Evolutionary conservation across 2,113 vertebrate species (phyloP), one percentile per base, ranked within the genome.

Genomic region (Tachysurus fulvidraco): DNA sequence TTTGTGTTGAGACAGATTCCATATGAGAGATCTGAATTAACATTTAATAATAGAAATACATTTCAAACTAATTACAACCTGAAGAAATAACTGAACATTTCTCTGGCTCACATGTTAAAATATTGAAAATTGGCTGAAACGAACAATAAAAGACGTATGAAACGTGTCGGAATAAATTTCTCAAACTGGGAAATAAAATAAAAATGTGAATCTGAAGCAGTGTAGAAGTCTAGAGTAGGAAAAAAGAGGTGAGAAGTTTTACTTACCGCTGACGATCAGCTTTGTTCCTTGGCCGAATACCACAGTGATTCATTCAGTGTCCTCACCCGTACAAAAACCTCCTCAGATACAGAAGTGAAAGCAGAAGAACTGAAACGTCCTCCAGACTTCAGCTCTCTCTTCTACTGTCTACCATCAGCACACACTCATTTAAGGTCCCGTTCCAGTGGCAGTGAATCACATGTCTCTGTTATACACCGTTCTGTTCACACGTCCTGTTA

Each of bases 251-350:
- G 46, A 55, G 83, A 17, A 85, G 86, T 86, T 62, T 83, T 16
- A 91, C 94, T 93, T 90, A 94, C 93, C 84, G n/a, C 82, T 90
- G 0, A 93, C 91, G 77, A 86, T 89, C 85, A 93, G 90, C 89
- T 93, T 93, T 84, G 93, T 93, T 57, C 93, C 93, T 92, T 89
- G 91, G 88, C 92, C 93, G 81, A 95, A 94, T 94, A 94, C 93
- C 94, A 94, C 93, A 93, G 92, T 93, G 91, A 89, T 91, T 91
- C 88, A 93, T 89, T 89, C 93, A 82, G 89, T 89, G 86, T 77
- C 88, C 88, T 90, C 60, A 83, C 88, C 44, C 50, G 89, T 93
- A 93, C 93, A 94, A 93, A 93, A 94, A 94, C 91, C 90, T 93
- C 90, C 89, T 84, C 78, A 89, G 88, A 91, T 50, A 91, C 85